Conservation (phyloP, 2,797 vertebrate species). For the Cheracebus regulus region DNA sequence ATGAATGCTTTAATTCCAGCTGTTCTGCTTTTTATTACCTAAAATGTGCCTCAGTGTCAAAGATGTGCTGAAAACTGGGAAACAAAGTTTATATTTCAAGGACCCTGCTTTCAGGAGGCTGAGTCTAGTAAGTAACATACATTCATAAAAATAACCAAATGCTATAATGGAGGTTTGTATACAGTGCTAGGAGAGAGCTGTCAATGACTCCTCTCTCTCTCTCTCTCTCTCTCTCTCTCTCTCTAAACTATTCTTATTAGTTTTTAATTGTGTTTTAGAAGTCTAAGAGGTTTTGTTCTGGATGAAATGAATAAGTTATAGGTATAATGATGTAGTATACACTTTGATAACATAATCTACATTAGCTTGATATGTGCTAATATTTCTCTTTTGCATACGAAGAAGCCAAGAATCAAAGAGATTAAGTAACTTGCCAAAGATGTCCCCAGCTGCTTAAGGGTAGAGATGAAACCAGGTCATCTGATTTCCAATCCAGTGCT, state of each 20-base stretch:
- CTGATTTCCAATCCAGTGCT: not conserved
- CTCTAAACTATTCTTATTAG: not conserved
- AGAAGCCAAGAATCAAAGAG: not conserved
- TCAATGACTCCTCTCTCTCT: not conserved
- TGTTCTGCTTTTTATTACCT: not conserved
- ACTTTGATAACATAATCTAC: not conserved
- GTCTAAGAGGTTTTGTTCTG: not conserved
- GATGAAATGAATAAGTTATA: not conserved
- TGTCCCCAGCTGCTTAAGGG: not conserved
- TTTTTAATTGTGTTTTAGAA: conserved; percentile 5
- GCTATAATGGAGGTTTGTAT: not conserved
- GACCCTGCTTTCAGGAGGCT: not conserved
- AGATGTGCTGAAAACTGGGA: not conserved
- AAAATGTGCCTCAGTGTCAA: not conserved
- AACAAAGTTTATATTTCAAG: not conserved
- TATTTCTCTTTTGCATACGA: not conserved
- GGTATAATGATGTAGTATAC: not conserved
- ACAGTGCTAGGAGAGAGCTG: not conserved
- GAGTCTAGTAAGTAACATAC: not conserved
- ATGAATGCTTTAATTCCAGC: not conserved
- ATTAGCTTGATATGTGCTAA: not conserved
- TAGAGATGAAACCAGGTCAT: not conserved
- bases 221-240: not conserved
- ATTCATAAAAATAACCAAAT: not conserved
- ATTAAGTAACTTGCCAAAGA: not conserved